A percentile compares a stretch with the other conserved stretches of the same genome.
These are phyloP conservation scores for Ceramica pisi DNA, from an alignment of 2,888 invertebrate species.

Conservation along the genomic window DNA sequence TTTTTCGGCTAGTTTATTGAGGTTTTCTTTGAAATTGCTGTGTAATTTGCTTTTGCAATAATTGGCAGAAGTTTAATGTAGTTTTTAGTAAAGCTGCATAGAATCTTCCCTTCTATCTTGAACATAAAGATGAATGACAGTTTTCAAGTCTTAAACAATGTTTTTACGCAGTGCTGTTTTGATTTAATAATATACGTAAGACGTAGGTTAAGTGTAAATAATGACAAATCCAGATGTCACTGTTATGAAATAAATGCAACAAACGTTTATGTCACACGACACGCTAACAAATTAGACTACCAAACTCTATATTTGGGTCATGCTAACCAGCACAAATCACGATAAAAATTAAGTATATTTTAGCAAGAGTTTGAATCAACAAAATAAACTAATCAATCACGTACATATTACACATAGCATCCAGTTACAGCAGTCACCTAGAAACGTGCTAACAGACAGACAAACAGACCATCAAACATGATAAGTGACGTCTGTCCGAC, in stretches of 20 bases:
- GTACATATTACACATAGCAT: slow-evolving; percentile 45
- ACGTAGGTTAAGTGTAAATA: neutral
- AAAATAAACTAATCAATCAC: slow-evolving; percentile 48
- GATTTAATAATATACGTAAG: neutral
- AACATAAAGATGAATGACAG: neutral
- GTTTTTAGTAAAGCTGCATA: neutral
- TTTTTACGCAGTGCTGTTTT: neutral
- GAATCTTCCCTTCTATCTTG: neutral
- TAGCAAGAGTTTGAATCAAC: slow-evolving; percentile 41
- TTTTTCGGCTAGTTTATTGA: slow-evolving; percentile 49
- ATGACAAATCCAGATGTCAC: neutral
- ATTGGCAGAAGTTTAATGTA: neutral
- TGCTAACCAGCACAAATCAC: slow-evolving; percentile 44
- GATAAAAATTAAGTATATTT: slow-evolving; percentile 43
- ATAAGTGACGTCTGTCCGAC: slow-evolving; percentile 69
- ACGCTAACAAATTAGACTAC: neutral
- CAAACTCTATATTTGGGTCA: slow-evolving; percentile 25
- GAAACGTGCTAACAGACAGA: slow-evolving; percentile 68
- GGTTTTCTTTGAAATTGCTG: slow-evolving; percentile 31
- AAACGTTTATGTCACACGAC: slow-evolving; percentile 11
- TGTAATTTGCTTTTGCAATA: slow-evolving; percentile 17
- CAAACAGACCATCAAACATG: slow-evolving; percentile 72
- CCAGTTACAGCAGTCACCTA: slow-evolving; percentile 65
- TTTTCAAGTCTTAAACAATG: fast-evolving
- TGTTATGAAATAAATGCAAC: neutral